A percentile compares a stretch with the other conserved stretches of the same genome.
These are phyloP conservation scores for Plestiodon gilberti DNA, from an alignment of 2,113 vertebrate genomes.

Conservation along the genomic window DNA sequence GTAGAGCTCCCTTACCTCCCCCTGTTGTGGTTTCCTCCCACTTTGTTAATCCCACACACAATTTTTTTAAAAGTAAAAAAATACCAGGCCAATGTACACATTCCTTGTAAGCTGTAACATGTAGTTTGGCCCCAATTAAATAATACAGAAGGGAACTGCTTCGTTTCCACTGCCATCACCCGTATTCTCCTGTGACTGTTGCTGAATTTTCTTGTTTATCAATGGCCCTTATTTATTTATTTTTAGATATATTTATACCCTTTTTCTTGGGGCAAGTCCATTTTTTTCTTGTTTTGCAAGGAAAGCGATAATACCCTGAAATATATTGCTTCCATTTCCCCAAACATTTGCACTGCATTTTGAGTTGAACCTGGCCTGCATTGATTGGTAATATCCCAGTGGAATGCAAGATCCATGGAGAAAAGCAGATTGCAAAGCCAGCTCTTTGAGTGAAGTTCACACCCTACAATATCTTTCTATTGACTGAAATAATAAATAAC, in stretches of 20 bases:
- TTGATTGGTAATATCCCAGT: not conserved
- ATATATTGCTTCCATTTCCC: not conserved
- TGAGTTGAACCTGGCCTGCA: not conserved
- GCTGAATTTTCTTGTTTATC: not conserved
- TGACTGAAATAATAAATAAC: not conserved
- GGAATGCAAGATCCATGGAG: not conserved
- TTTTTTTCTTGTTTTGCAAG: not conserved
- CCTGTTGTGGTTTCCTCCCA: too few species aligned
- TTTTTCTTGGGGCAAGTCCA: too few species aligned
- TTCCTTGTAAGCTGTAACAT: too few species aligned
- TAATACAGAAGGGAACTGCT: not conserved
- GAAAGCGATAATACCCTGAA: fast-evolving
- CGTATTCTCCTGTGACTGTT: not conserved
- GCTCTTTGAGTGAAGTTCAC: not conserved
- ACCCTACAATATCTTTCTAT: not conserved
- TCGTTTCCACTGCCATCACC: not conserved
- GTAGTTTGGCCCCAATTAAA: too few species aligned
- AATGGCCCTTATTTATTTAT: too few species aligned
- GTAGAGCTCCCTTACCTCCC: too few species aligned
- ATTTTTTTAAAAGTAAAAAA: too few species aligned
- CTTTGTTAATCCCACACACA: too few species aligned
- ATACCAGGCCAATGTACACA: too few species aligned
- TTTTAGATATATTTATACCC: too few species aligned
- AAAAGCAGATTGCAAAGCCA: not conserved
- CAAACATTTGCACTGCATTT: not conserved